Evolutionary conservation across 1,140 invertebrate species (phyloP).

Genomic region (Wiebesia pumilae): DNA sequence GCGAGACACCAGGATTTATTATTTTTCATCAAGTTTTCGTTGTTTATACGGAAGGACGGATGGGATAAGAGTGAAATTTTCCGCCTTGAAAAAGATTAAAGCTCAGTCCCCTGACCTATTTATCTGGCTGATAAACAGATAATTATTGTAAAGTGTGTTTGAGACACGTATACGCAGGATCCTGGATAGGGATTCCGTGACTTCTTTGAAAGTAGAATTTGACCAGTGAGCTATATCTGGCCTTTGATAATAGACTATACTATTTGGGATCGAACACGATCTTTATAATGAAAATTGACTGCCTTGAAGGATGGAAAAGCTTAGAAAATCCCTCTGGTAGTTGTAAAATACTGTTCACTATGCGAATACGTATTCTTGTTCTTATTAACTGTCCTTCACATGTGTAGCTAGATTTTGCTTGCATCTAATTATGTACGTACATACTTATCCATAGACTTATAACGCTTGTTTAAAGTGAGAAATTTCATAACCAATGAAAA

Average conservation of each 20-base stretch:
- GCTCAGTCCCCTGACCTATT: no score
- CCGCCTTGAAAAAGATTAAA: neutral
- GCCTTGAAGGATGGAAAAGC: neutral
- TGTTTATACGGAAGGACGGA: constrained; percentile 47
- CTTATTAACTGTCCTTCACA: neutral
- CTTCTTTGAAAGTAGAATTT: neutral
- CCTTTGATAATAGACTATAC: neutral
- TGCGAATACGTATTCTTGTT: neutral
- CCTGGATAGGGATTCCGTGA: neutral
- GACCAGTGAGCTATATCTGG: neutral
- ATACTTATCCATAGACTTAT: neutral
- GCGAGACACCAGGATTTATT: constrained; percentile 51
- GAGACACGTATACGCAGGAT: neutral
- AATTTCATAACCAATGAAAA: no score
- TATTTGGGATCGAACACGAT: neutral
- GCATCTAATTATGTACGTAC: neutral
- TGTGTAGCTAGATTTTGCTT: neutral
- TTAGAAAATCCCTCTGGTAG: neutral
- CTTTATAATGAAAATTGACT: neutral
- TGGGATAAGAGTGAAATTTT: neutral
- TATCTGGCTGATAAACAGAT: neutral
- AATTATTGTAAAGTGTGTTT: neutral
- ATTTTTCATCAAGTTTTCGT: constrained; percentile 55
- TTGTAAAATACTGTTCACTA: neutral
- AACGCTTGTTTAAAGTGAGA: no score